Conservation (phyloP, 2,888 invertebrate genomes). For the Sturmia bella region DNA sequence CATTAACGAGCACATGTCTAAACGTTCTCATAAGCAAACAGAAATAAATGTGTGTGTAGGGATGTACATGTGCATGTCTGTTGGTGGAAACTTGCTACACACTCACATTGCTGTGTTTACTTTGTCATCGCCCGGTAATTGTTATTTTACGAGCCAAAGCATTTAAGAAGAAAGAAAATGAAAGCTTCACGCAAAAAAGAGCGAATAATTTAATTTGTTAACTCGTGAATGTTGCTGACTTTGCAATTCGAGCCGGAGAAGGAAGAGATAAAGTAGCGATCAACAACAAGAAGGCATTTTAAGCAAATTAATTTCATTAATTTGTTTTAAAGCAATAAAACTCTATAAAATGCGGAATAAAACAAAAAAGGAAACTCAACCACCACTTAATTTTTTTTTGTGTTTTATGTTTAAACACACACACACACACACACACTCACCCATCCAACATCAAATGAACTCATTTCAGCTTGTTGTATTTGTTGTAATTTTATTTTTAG, state of each 20-base stretch:
- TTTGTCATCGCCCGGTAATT: constrained; percentile 57
- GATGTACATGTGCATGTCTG: not conserved
- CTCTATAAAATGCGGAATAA: constrained; percentile 12
- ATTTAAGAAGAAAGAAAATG: constrained; percentile 28
- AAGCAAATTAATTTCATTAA: constrained; percentile 63
- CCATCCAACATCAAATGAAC: constrained; percentile 30
- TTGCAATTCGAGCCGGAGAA: constrained; percentile 24
- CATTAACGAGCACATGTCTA: not conserved
- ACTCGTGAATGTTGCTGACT: constrained; percentile 59
- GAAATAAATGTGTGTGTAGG: not conserved
- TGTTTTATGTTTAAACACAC: too few species aligned
- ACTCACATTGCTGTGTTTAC: constrained; percentile 35
- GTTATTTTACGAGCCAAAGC: constrained; percentile 60
- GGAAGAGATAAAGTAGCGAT: constrained; percentile 25
- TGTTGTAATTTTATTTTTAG: constrained; percentile 60
- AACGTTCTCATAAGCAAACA: not conserved
- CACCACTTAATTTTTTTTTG: constrained; percentile 27
- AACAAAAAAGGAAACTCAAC: constrained; percentile 52
- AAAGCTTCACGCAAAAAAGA: constrained; percentile 20
- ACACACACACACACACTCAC: not conserved
- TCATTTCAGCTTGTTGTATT: constrained; percentile 26
- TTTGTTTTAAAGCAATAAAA: constrained; percentile 55
- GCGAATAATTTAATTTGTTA: constrained; percentile 50
- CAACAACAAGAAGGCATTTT: constrained; percentile 50
- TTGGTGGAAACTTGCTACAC: constrained; percentile 6